Evolutionary conservation across 2,113 vertebrate species (phyloP).

Genomic region (Acanthisitta chloris): DNA sequence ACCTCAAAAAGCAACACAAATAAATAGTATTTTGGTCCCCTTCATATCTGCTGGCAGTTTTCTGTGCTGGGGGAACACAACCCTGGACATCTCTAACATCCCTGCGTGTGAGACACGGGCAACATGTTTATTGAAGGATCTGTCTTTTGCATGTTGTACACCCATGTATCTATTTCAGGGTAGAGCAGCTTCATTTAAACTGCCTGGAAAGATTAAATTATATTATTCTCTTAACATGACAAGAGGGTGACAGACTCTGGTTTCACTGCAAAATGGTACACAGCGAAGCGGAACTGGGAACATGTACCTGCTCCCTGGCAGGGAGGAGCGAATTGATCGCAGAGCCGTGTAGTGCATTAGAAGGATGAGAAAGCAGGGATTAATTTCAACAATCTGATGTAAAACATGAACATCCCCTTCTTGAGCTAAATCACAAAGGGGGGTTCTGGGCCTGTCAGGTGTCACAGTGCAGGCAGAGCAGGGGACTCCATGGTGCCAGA

Average conservation of each 20-base stretch:
- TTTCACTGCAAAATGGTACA: background rate
- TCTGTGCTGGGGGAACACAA: background rate
- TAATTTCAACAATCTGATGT: conserved; percentile 50
- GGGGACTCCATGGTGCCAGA: background rate
- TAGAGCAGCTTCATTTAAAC: conserved; percentile 55
- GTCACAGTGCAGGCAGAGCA: background rate
- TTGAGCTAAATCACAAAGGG: background rate
- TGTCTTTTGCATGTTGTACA: conserved; percentile 10
- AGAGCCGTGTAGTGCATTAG: background rate
- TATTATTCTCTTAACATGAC: conserved; percentile 49
- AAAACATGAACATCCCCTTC: conserved; percentile 9
- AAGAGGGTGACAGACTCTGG: background rate
- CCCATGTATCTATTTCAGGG: conserved; percentile 50
- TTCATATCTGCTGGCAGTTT: background rate
- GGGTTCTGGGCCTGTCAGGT: background rate
- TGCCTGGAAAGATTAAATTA: conserved; percentile 56
- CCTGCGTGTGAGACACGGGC: accelerated
- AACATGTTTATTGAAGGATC: background rate
- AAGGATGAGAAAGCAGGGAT: background rate
- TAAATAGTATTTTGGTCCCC: background rate
- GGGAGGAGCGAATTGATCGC: background rate
- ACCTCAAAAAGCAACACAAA: background rate
- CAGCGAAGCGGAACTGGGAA: conserved; percentile 25
- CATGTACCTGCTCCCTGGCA: background rate
- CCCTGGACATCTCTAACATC: background rate